phyloP scores from a whole-genome alignment of 2,113 vertebrate genomes.

The Protobothrops flavoviridis region DNA sequence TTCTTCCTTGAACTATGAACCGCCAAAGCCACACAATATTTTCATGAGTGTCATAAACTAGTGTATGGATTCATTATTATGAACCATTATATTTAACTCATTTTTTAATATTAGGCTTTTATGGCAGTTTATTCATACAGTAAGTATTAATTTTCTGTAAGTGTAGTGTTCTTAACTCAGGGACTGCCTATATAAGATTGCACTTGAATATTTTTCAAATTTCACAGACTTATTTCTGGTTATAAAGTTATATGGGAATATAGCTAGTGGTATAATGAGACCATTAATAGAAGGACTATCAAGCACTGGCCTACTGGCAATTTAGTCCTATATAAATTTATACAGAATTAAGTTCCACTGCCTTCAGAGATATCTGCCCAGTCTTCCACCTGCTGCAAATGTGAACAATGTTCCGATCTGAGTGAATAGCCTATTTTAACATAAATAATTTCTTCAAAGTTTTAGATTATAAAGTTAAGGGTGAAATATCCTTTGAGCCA shows the following conservation, averaged over 20 bases:
- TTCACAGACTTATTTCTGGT: neutral
- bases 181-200: neutral
- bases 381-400: neutral
- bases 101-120: neutral
- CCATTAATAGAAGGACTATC: neutral
- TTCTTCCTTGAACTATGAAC: neutral
- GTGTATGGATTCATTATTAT: neutral
- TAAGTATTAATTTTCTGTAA: neutral
- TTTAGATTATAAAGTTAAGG: slow-evolving; percentile 1
- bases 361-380: neutral
- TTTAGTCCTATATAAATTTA: neutral
- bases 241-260: neutral
- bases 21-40: neutral
- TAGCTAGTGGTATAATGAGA: neutral
- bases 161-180: neutral
- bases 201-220: neutral
- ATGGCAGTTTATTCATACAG: neutral
- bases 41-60: neutral
- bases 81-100: neutral
- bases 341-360: neutral
- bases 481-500: neutral
- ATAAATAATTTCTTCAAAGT: slow-evolving; percentile 43
- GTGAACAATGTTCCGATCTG: slow-evolving; percentile 20
- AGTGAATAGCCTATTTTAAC: slow-evolving; percentile 37
- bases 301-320: neutral